Conservation (phyloP, 2,888 invertebrate genomes). For the Chrysolina oricalcia region DNA sequence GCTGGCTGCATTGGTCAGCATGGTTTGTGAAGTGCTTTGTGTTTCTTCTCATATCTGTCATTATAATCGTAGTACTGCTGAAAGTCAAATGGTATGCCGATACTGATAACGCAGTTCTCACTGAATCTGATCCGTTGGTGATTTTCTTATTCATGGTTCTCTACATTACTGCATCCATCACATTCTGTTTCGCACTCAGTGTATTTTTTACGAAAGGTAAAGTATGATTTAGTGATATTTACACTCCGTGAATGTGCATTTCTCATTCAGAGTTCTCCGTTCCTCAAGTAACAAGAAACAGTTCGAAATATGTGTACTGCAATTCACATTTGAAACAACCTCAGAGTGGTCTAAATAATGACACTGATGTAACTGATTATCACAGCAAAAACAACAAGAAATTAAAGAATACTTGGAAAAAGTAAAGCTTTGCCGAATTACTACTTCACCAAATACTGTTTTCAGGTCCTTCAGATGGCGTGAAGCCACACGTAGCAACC, state of each 20-base stretch:
- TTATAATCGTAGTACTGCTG: constrained; percentile 75
- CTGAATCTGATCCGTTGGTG: constrained; percentile 79
- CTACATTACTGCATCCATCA: constrained; percentile 82
- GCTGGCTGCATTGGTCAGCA: constrained; percentile 89
- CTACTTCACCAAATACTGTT: no score
- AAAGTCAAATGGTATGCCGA: constrained; percentile 69
- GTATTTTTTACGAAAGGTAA: constrained; percentile 86
- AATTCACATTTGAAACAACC: no score
- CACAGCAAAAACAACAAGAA: no score
- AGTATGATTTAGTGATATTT: background rate
- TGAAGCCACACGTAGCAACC: no score
- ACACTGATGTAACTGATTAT: no score
- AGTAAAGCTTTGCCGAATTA: no score
- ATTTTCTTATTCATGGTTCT: constrained; percentile 82
- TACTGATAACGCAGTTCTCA: constrained; percentile 77
- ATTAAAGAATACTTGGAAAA: no score
- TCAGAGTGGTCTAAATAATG: no score
- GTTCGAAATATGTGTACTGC: no score
- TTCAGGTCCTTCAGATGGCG: no score
- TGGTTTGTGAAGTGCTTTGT: constrained; percentile 87
- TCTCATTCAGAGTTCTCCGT: no score
- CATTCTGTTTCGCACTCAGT: constrained; percentile 86
- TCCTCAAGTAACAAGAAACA: no score
- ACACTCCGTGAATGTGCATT: background rate
- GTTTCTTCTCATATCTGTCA: constrained; percentile 77